A percentile compares a stretch with the other conserved stretches of the same genome.
Conservation (phyloP, 37 sponge, comb jelly and placozoan species). For the Oscarella lobularis region DNA sequence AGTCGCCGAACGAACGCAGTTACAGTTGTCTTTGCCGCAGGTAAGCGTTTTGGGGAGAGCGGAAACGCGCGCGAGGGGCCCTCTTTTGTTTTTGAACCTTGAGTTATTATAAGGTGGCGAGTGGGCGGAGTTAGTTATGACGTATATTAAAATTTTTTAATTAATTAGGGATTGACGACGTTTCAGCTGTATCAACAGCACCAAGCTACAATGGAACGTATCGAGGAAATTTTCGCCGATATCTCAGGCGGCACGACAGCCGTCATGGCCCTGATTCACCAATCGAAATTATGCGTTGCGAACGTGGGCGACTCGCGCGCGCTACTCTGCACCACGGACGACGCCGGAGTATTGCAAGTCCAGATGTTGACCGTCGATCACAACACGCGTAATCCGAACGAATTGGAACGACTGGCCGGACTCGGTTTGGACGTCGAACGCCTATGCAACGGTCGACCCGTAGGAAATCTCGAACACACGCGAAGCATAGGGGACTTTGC, state of each 20-base stretch:
- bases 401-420: conserved; percentile 42
- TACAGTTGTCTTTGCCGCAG: not conserved
- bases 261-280: conserved; percentile 50
- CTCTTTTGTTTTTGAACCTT: too few relatives aligned
- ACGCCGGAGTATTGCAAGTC: conserved; percentile 2
- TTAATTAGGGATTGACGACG: not conserved
- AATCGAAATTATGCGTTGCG: conserved; percentile 60
- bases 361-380: conserved; percentile 75
- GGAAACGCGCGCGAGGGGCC: too few relatives aligned
- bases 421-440: conserved; percentile 48
- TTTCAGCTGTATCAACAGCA: not conserved
- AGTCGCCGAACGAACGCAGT: conserved; percentile 10
- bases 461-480: conserved; percentile 86
- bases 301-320: conserved; percentile 88
- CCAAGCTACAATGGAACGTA: conserved; percentile 1
- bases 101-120: too few relatives aligned
- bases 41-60: too few relatives aligned
- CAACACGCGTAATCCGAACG: conserved; percentile 59
- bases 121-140: too few relatives aligned
- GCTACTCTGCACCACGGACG: conserved; percentile 22
- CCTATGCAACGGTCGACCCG: conserved; percentile 37
- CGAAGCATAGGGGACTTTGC: conserved; percentile 84
- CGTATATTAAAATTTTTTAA: too few relatives aligned
- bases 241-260: conserved; percentile 73
- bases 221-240: conserved; percentile 41